Evolutionary conservation across 92 coral and sea anemone species (phyloP).

Genomic region (Ricordea florida): DNA sequence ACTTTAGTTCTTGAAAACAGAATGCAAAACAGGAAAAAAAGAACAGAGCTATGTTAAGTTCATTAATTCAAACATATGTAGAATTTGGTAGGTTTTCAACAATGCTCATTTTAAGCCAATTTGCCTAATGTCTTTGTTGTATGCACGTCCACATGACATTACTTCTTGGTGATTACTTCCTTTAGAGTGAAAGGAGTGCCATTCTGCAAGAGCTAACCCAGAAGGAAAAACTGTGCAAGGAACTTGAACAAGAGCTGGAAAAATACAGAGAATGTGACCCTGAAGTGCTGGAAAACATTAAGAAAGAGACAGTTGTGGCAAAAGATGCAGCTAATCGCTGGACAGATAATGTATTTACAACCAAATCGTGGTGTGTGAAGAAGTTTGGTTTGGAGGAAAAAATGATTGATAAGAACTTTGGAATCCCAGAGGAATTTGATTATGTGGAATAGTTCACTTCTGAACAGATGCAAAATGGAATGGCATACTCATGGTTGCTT

Average conservation of each 20-base stretch:
- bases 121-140: too few relatives aligned
- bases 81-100: background rate
- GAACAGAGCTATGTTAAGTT: background rate
- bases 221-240: constrained; percentile 65
- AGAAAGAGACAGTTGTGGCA: constrained; percentile 79
- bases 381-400: constrained; percentile 91
- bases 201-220: constrained; percentile 75
- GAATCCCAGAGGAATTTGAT: constrained; percentile 98
- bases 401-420: constrained; percentile 92
- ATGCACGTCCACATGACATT: too few relatives aligned
- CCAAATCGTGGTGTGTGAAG: constrained; percentile 92
- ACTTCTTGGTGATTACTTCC: too few relatives aligned
- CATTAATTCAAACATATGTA: background rate
- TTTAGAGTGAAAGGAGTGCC: constrained; percentile 73
- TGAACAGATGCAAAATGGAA: background rate
- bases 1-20: too few relatives aligned
- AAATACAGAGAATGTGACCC: constrained; percentile 91
- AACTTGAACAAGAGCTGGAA: constrained; percentile 72
- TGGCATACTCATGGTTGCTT: background rate
- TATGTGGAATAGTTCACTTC: constrained; percentile 61
- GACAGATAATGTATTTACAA: constrained; percentile 95
- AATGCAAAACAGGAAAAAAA: background rate
- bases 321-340: constrained; percentile 92
- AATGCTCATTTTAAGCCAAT: too few relatives aligned
- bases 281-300: constrained; percentile 80